Percentiles rank a stretch among this genome's conserved stretches.
These are phyloP conservation scores for Eubasilissa regina DNA, from an alignment of 1,140 invertebrate species.

Conservation along the genomic window DNA sequence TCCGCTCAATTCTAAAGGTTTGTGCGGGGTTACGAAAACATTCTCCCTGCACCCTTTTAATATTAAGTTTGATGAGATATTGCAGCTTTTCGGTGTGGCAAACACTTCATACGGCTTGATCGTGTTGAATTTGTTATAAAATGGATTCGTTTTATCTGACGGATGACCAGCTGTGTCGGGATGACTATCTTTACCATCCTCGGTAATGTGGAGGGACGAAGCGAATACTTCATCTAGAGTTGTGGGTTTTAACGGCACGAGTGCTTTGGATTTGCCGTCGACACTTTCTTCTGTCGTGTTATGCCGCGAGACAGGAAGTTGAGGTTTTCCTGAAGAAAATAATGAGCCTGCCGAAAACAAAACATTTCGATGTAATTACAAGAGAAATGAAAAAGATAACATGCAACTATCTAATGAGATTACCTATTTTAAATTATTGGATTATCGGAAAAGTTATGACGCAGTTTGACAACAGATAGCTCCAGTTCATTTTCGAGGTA, in stretches of 20 bases:
- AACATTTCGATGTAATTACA: background rate
- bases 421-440: no score
- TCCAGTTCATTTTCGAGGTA: no score
- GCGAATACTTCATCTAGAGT: constrained; percentile 38
- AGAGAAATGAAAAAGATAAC: no score
- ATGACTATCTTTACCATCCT: constrained; percentile 17
- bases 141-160: constrained; percentile 14
- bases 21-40: constrained; percentile 36
- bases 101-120: constrained; percentile 14
- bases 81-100: constrained; percentile 54
- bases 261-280: background rate
- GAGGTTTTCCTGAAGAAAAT: constrained; percentile 37
- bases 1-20: constrained; percentile 22
- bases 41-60: constrained; percentile 53
- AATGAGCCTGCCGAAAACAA: constrained; percentile 28
- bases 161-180: background rate
- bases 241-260: background rate
- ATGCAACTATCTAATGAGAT: no score
- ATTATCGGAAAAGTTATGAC: no score
- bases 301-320: background rate
- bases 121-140: background rate
- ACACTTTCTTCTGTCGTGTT: background rate
- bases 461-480: no score
- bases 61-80: constrained; percentile 50
- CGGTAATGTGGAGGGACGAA: constrained; percentile 24